These are phyloP conservation scores for Enteromius anoplus DNA, from an alignment of 2,797 vertebrate genomes.

Conservation along the genomic window DNA sequence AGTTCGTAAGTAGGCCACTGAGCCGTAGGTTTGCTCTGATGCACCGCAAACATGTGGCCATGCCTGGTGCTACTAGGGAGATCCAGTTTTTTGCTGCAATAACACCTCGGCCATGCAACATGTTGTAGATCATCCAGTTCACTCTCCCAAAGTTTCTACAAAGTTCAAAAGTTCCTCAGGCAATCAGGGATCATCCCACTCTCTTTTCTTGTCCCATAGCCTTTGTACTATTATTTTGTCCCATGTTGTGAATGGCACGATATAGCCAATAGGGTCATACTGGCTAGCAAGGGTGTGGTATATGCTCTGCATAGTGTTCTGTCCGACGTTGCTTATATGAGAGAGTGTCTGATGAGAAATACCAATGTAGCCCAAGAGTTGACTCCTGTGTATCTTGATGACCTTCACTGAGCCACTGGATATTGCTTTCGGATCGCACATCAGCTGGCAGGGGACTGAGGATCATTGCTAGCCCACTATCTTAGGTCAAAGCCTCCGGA, in stretches of 20 bases:
- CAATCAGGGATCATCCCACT: not conserved
- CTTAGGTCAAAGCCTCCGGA: conserved; percentile 25
- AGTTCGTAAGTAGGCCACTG: not conserved
- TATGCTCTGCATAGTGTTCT: conserved; percentile 8
- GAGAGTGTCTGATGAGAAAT: not conserved
- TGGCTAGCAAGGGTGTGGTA: not conserved
- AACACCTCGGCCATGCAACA: not conserved
- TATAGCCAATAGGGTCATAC: conserved; percentile 18
- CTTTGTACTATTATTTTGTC: conserved; percentile 13
- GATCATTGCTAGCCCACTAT: conserved; percentile 26
- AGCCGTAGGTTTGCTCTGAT: not conserved
- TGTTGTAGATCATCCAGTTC: not conserved
- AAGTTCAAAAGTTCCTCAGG: not conserved
- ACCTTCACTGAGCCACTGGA: conserved; percentile 9
- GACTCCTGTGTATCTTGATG: not conserved
- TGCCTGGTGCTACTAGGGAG: not conserved
- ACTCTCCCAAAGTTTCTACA: not conserved
- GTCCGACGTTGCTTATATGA: not conserved
- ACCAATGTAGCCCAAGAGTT: not conserved
- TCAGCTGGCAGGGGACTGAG: conserved; percentile 12
- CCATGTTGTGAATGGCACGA: not conserved
- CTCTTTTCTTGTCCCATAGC: conserved; percentile 23
- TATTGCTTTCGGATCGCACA: not conserved
- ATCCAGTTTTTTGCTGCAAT: not conserved
- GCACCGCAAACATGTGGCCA: not conserved